A percentile compares a stretch with the other conserved stretches of the same genome.
These are phyloP conservation scores for Pegoplata infirma DNA, from an alignment of 2,888 invertebrate genomes.

Conservation along the genomic window DNA sequence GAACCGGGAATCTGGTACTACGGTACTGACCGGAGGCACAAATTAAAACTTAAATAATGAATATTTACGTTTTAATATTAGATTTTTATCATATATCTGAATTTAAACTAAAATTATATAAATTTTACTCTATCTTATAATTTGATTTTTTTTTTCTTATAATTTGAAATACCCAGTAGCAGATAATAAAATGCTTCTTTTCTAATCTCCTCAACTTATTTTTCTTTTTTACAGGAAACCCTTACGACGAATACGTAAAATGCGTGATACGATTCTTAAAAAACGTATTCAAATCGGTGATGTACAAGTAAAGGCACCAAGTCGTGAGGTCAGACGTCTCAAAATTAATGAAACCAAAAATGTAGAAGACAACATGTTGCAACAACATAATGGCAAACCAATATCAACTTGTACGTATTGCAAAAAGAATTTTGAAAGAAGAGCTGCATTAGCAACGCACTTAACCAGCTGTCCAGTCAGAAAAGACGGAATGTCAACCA, in stretches of 20 bases:
- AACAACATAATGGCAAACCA: constrained; percentile 79
- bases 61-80: no score
- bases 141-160: no score
- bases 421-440: constrained; percentile 85
- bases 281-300: constrained; percentile 83
- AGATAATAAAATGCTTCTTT: no score
- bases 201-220: no score
- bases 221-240: constrained; percentile 83
- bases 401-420: constrained; percentile 82
- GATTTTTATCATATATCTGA: no score
- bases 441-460: constrained; percentile 86
- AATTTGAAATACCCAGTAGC: no score
- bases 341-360: constrained; percentile 64
- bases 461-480: constrained; percentile 82
- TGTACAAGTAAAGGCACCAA: constrained; percentile 74
- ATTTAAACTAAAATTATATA: no score
- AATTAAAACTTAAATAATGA: no score
- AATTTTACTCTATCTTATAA: no score
- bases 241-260: constrained; percentile 83
- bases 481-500: constrained; percentile 71
- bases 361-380: constrained; percentile 13
- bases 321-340: constrained; percentile 74
- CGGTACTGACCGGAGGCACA: no score
- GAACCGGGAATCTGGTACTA: no score
- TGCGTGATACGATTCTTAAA: constrained; percentile 84